Evolutionary conservation across 2,113 vertebrate genomes (phyloP).

Genomic region (Mesoclemmys tuberculata): DNA sequence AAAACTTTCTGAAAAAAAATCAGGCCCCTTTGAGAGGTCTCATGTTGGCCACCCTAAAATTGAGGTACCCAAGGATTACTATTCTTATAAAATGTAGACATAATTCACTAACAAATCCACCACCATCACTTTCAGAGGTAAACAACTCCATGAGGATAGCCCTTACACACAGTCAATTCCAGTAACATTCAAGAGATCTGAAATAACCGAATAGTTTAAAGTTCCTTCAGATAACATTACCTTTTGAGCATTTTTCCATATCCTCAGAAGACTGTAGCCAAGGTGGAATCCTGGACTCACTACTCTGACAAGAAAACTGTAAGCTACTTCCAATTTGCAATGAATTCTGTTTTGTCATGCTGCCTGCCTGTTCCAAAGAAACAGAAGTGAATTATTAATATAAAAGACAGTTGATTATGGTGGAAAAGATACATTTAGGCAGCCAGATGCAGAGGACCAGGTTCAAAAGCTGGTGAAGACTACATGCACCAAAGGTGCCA

Average conservation of each 20-base stretch:
- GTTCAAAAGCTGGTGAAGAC: neutral
- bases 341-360: slow-evolving; percentile 87
- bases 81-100: neutral
- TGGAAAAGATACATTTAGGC: neutral
- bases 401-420: neutral
- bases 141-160: neutral
- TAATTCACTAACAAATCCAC: neutral
- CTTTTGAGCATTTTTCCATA: slow-evolving; percentile 96
- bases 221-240: slow-evolving; percentile 69
- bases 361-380: slow-evolving; percentile 80
- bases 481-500: neutral
- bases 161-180: neutral
- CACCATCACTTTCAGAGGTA: neutral
- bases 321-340: slow-evolving; percentile 81
- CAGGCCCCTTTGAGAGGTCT: neutral
- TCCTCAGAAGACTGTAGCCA: slow-evolving; percentile 96
- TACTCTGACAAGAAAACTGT: slow-evolving; percentile 83
- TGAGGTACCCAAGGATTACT: neutral
- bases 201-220: neutral
- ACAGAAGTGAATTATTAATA: slow-evolving; percentile 34
- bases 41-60: neutral
- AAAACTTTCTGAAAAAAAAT: neutral
- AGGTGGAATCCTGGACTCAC: slow-evolving; percentile 88
- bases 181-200: neutral
- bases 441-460: neutral